Conservation (phyloP, 1,140 invertebrate genomes). For the fruit fly (Drosophila melanogaster) region DNA sequence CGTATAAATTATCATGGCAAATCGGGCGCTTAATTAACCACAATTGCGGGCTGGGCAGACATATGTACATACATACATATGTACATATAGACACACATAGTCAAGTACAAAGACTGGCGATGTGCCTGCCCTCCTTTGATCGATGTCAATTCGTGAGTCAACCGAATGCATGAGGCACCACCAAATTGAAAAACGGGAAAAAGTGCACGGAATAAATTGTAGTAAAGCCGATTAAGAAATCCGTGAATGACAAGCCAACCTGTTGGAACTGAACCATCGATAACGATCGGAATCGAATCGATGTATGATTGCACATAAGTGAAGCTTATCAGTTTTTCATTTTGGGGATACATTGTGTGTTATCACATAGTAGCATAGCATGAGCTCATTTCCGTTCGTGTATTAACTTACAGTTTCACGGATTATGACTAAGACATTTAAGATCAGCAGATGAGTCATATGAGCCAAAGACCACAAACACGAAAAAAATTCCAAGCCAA, state of each 20-base stretch:
- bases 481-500: too few species aligned
- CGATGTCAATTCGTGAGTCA: conserved; percentile 77
- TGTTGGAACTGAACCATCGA: conserved; percentile 5
- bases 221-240: conserved; percentile 13
- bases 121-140: conserved; percentile 58
- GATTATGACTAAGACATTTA: background rate
- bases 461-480: too few species aligned
- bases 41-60: conserved; percentile 35
- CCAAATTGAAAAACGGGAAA: background rate
- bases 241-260: background rate
- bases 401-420: background rate
- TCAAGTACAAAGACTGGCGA: conserved; percentile 57
- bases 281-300: conserved; percentile 1
- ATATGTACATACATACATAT: background rate
- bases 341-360: background rate
- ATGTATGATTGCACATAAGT: background rate
- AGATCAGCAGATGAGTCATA: background rate
- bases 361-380: background rate
- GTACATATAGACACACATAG: background rate
- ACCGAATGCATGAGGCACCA: conserved; percentile 15
- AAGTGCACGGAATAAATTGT: conserved; percentile 37
- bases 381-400: background rate
- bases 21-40: conserved; percentile 71
- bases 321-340: background rate
- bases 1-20: conserved; percentile 68